These are phyloP conservation scores for Melanotaenia maccullochi DNA, from an alignment of 2,797 vertebrate genomes.

Conservation along the genomic window DNA sequence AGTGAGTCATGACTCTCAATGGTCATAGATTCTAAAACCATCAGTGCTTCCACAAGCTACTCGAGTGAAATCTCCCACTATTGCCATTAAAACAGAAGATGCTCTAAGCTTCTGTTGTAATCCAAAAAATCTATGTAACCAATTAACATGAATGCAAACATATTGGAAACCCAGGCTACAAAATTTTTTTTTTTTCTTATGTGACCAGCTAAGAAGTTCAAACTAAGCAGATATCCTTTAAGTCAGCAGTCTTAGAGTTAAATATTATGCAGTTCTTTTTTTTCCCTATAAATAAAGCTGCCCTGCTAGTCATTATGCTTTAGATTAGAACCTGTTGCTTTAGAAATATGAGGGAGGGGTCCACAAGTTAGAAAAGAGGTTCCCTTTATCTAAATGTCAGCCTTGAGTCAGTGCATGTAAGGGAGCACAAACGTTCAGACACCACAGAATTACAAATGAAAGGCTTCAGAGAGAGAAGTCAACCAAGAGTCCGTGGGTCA, in stretches of 20 bases:
- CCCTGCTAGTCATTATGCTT: neutral
- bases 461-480: slow-evolving; percentile 53
- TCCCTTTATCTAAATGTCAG: slow-evolving; percentile 55
- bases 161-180: neutral
- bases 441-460: slow-evolving; percentile 52
- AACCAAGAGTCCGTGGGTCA: slow-evolving; percentile 53
- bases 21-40: no score
- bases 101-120: no score
- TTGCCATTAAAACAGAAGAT: no score
- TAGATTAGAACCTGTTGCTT: slow-evolving; percentile 11
- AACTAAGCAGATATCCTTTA: slow-evolving; percentile 15
- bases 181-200: no score
- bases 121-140: no score
- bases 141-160: no score
- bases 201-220: neutral
- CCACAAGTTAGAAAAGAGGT: slow-evolving; percentile 31
- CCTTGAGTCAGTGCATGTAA: slow-evolving; percentile 32
- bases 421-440: slow-evolving; percentile 48
- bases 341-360: neutral
- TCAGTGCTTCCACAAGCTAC: no score
- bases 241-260: neutral
- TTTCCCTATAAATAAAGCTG: neutral
- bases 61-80: no score
- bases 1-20: no score
- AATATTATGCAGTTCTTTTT: slow-evolving; percentile 10